Evolutionary conservation across 2,888 invertebrate species (phyloP), one percentile per base, ranked within the genome.

Genomic region (Hecatera dysodea): DNA sequence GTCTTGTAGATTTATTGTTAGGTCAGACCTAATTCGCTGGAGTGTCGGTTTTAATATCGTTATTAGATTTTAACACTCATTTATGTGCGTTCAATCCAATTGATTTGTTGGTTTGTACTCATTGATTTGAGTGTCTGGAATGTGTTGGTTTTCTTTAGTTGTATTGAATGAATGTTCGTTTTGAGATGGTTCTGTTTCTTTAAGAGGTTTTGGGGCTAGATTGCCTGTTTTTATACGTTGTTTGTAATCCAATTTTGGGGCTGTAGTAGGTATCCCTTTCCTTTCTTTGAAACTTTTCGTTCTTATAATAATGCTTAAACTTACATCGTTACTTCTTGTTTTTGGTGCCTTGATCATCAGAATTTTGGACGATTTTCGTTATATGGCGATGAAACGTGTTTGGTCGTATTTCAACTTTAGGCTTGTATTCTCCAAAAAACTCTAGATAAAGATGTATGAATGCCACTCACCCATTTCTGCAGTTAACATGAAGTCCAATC

Each of bases 1-100:
- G 82, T 78, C 81, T 75, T 22, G 12, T 15, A 64, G 71, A 84
- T 84, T 82, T 81, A 84, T 81, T 9, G 65, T 24, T 24, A 74
- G 82, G 62, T 75, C 73, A 50, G 48, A 72, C 72, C 72, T 84
- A 82, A 78, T 83, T 78, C 69, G 39, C 44, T 67, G 27, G 70
- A 65, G 76, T 83, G 73, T 68, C 44, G 48, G 61, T 64, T 39
- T 61, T 72, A 63, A 56, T 60, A 77, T 65, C 53, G 57, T 73
- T 64, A 80, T 55, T 64, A 19, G 67, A 55, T 79, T 71, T 61
- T 56, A 70, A 48, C 70, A 59, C 56, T 60, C 53, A 63, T 68
- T 69, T 68, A 59, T 39, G 33, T 56, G 61, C 33, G 66, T 70
- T 70, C 48, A 27, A 56, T 68, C 71, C 24, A 29, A 29, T 15